Conservation (phyloP, 30 jellyfish, hydroid and myxozoan species). For the Clytia hemisphaerica region DNA sequence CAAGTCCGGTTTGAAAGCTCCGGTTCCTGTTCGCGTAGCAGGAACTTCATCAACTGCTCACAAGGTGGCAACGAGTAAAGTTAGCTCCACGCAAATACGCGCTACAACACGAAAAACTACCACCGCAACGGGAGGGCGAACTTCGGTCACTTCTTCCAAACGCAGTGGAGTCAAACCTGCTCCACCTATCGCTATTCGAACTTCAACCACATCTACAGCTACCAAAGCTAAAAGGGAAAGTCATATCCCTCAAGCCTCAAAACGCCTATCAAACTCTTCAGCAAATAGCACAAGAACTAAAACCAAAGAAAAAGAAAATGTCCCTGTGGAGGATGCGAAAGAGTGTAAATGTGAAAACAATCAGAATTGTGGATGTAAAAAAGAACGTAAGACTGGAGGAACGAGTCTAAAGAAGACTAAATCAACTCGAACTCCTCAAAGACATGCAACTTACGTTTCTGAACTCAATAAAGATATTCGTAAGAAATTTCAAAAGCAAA, state of each 20-base stretch:
- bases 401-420: conserved; percentile 44
- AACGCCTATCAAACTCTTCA: neutral
- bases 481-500: conserved; percentile 33
- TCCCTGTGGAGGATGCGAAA: neutral
- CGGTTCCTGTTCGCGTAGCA: too few species aligned
- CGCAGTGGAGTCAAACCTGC: too few species aligned
- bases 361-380: neutral
- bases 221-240: too few species aligned
- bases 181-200: too few species aligned
- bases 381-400: neutral
- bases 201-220: too few species aligned
- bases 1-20: too few species aligned
- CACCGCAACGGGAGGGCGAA: too few species aligned
- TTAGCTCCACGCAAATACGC: too few species aligned
- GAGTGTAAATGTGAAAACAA: conserved; percentile 9
- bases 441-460: conserved; percentile 82
- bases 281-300: neutral
- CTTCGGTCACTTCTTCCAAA: too few species aligned
- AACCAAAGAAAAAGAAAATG: neutral
- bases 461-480: conserved; percentile 67
- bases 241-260: neutral
- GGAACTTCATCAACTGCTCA: too few species aligned
- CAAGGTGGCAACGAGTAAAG: too few species aligned
- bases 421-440: conserved; percentile 64
- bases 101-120: too few species aligned